Base-by-base conservation (phyloP, 2,888 invertebrate species). In the Melieria omissa region DNA sequence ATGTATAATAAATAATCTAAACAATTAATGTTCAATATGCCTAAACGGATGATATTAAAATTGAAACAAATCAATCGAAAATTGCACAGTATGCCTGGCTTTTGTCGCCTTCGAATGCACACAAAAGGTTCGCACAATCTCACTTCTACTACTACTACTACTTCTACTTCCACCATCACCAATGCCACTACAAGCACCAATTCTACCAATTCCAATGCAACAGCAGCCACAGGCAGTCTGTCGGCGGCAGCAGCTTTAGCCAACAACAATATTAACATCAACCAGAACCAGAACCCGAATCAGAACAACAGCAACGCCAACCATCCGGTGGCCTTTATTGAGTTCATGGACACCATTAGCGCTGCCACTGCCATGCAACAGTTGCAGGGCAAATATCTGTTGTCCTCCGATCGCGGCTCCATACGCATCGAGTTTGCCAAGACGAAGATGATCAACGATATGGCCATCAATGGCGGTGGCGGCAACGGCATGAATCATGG, bases 401-500 rank as follows among this genome's bases (percentile, higher is more conserved):
- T 97, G 88, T 96, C 97, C 88, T 97, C 97, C 80, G 96, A 96
- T 87, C 95, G 98, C 88, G 97, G 97, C 83, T 97, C 97, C 87
- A 97, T 99, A 88, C 94, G 98, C 88, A 97, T 99, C 89, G 98
- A 99, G 91, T 99, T 95, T 91, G 98, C 98, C 88, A 96, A 97
- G 91, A 96, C 95, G 89, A 98, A 98, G 92, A 97, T 98, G 97
- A 95, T 96, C 87, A 95, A 90, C 88, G 91, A 86, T 74, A 71
- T 79, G 9, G 16, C 74, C 60, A 65, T 67, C 14, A 73, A 76
- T 73, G 54, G 76, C 29, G 75, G 66, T 70, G 72, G 58, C 63
- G 69, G 66, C 64, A 73, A 60, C 46, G 47, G 29, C 58, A 52
- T 41, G 62, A 72, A 71, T 54, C 65, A 61, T 65, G 74, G 41